Evolutionary conservation across 2,113 vertebrate species (phyloP).

Genomic region (Tiliqua scincoides): DNA sequence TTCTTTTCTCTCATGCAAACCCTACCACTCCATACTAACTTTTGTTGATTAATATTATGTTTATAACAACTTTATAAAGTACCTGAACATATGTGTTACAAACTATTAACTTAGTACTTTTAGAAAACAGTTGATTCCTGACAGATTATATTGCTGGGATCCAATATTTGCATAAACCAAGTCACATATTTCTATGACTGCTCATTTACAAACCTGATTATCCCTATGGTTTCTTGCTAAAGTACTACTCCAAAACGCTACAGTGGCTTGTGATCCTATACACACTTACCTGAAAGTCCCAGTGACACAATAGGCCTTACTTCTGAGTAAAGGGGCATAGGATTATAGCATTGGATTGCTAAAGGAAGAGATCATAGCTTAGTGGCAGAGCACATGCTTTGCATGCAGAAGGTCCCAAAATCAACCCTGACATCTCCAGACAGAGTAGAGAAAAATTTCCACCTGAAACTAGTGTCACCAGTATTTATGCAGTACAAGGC

Average conservation of each 20-base stretch:
- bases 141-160: neutral
- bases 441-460: too few species aligned
- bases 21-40: neutral
- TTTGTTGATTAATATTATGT: neutral
- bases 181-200: neutral
- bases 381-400: too few species aligned
- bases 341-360: neutral
- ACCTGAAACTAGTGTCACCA: too few species aligned
- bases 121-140: neutral
- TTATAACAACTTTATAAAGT: neutral
- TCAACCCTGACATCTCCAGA: too few species aligned
- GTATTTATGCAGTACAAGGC: too few species aligned
- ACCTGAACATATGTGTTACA: neutral
- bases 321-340: neutral
- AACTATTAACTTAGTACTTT: neutral
- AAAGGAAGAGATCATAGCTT: too few species aligned
- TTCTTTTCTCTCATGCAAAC: neutral
- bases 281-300: too few species aligned
- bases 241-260: too few species aligned
- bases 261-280: neutral
- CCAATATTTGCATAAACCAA: neutral
- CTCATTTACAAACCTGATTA: neutral
- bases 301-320: too few species aligned
- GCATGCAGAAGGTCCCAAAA: too few species aligned
- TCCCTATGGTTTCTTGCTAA: neutral